Conservation (phyloP, 1,140 invertebrate genomes). For the Aleiodes sp. region DNA sequence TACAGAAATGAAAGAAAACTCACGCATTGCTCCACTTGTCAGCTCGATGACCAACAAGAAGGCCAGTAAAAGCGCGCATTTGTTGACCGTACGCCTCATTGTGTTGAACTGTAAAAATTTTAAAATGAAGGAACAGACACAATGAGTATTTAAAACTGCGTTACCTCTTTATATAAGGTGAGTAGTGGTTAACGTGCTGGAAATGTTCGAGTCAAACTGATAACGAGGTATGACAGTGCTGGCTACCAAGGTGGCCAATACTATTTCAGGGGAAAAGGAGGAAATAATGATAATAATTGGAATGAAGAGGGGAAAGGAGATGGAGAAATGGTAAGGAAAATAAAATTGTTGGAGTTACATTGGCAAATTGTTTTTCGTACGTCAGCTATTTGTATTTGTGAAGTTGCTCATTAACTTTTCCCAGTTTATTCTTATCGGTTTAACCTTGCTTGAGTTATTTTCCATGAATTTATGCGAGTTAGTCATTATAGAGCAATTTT, state of each 20-base stretch:
- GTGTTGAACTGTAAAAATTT: not conserved
- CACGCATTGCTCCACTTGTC: not conserved
- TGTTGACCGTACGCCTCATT: not conserved
- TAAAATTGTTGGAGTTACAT: not conserved
- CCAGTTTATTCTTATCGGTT: no score
- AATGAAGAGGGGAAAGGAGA: not conserved
- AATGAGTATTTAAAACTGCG: not conserved
- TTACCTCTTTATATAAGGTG: slow-evolving; percentile 15
- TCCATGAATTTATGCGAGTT: no score
- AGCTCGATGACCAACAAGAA: slow-evolving; percentile 9
- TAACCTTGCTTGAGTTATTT: no score
- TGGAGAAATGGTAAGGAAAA: not conserved
- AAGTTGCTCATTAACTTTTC: not conserved
- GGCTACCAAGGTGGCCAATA: slow-evolving; percentile 21
- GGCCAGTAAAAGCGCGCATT: slow-evolving; percentile 6
- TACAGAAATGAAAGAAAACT: not conserved
- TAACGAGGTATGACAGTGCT: not conserved
- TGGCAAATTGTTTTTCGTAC: not conserved
- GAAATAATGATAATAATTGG: not conserved
- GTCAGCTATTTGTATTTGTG: not conserved
- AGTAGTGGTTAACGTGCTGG: not conserved
- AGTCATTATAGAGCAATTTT: no score
- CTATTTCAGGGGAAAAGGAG: not conserved
- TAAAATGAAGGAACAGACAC: not conserved
- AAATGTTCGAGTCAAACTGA: not conserved